phyloP scores from a whole-genome alignment of 2,113 vertebrate species.

The Ranitomeya variabilis region DNA sequence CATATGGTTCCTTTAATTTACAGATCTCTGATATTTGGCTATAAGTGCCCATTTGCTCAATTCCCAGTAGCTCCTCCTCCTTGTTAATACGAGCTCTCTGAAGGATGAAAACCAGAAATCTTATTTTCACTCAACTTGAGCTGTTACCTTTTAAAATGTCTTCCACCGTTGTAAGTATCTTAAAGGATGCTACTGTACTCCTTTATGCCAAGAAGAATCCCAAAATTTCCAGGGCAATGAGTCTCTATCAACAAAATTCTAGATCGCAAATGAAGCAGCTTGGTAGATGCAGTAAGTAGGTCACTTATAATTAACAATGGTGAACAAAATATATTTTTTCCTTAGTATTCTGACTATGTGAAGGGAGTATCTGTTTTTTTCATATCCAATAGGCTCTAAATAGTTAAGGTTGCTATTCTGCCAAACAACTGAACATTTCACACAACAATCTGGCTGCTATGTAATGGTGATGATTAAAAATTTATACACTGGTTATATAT shows the following conservation, averaged over 20 bases:
- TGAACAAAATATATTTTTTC: neutral
- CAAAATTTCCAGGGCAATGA: neutral
- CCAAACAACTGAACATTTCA: neutral
- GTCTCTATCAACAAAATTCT: neutral
- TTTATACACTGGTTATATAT: neutral
- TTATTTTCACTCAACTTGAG: neutral
- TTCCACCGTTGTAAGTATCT: too few species aligned
- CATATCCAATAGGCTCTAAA: neutral
- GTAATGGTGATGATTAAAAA: neutral
- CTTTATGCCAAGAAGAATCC: neutral
- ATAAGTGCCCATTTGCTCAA: conserved; percentile 49
- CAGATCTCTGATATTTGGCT: conserved; percentile 32
- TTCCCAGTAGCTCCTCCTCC: conserved; percentile 51
- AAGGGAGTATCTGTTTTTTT: neutral
- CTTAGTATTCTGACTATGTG: neutral
- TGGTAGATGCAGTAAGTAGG: neutral
- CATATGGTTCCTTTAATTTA: conserved; percentile 56
- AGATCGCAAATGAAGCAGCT: neutral
- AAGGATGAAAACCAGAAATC: conserved; percentile 33
- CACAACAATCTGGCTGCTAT: neutral
- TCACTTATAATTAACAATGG: neutral
- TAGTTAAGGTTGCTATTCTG: neutral
- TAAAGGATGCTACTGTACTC: too few species aligned
- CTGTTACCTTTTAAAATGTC: neutral
- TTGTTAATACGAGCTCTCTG: conserved; percentile 40